phyloP scores from a whole-genome alignment of 2,888 invertebrate species.

The Ashinkailepas kermadecensis region DNA sequence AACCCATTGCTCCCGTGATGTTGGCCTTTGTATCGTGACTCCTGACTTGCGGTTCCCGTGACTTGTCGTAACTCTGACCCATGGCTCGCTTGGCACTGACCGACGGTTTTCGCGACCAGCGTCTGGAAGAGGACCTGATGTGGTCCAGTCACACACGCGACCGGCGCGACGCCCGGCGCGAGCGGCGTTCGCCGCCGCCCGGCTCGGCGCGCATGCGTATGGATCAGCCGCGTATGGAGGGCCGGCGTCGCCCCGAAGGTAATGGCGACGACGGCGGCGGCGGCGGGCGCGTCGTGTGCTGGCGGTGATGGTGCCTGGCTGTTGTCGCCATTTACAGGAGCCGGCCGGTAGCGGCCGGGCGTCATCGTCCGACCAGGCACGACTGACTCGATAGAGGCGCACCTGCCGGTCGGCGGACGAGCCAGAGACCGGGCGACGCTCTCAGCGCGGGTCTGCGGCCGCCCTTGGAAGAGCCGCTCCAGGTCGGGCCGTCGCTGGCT shows the following conservation, averaged over 20 bases:
- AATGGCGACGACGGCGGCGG: background rate
- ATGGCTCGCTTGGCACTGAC: no score
- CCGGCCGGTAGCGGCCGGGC: background rate
- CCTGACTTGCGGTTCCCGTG: no score
- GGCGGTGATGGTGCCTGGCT: background rate
- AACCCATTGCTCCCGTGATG: no score
- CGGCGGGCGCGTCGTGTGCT: background rate
- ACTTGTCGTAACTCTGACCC: no score
- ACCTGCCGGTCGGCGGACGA: background rate
- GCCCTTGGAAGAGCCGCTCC: background rate
- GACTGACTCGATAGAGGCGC: background rate
- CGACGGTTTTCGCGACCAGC: background rate
- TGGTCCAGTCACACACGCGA: background rate
- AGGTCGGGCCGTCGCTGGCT: no score
- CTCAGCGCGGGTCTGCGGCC: background rate
- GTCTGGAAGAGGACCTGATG: conserved; percentile 16
- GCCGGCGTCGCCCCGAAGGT: background rate
- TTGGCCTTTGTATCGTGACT: no score
- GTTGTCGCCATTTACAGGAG: background rate
- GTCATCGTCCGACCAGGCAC: background rate
- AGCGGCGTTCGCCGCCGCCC: background rate
- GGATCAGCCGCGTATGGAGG: conserved; percentile 6
- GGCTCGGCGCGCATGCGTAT: background rate
- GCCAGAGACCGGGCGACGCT: background rate
- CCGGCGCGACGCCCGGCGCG: background rate